Evolutionary conservation across 92 coral and sea anemone species (phyloP).

Genomic region (Muricea muricata): DNA sequence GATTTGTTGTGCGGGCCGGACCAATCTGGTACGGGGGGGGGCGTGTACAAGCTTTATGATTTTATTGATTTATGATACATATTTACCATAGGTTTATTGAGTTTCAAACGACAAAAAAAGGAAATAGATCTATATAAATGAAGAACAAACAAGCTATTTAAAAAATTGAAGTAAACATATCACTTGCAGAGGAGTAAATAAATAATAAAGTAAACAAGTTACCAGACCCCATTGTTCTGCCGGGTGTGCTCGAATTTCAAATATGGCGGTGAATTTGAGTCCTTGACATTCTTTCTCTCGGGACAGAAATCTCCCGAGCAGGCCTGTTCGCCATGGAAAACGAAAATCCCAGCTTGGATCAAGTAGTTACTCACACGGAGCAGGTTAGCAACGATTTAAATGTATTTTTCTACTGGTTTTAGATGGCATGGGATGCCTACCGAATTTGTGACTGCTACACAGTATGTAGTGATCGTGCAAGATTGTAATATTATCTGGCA

Average conservation of each 20-base stretch:
- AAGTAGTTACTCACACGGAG: slow-evolving; percentile 31
- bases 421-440: not conserved
- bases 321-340: slow-evolving; percentile 29
- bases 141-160: too few species aligned
- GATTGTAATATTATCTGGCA: not conserved
- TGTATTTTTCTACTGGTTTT: not conserved
- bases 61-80: too few species aligned
- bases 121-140: too few species aligned
- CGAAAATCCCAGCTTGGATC: slow-evolving; percentile 35
- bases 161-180: too few species aligned
- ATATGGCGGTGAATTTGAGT: slow-evolving; percentile 53
- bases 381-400: slow-evolving; percentile 23
- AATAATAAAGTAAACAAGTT: not conserved
- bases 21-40: too few species aligned
- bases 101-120: too few species aligned
- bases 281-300: slow-evolving; percentile 22
- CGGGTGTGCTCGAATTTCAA: slow-evolving; percentile 23
- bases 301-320: slow-evolving; percentile 20
- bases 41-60: too few species aligned
- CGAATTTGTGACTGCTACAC: slow-evolving; percentile 4
- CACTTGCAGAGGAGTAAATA: not conserved
- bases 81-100: too few species aligned
- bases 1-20: too few species aligned
- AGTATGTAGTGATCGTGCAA: not conserved
- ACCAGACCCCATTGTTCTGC: slow-evolving; percentile 19